These are phyloP conservation scores for Mareca strepera DNA, from an alignment of 2,797 vertebrate genomes.

Conservation along the genomic window DNA sequence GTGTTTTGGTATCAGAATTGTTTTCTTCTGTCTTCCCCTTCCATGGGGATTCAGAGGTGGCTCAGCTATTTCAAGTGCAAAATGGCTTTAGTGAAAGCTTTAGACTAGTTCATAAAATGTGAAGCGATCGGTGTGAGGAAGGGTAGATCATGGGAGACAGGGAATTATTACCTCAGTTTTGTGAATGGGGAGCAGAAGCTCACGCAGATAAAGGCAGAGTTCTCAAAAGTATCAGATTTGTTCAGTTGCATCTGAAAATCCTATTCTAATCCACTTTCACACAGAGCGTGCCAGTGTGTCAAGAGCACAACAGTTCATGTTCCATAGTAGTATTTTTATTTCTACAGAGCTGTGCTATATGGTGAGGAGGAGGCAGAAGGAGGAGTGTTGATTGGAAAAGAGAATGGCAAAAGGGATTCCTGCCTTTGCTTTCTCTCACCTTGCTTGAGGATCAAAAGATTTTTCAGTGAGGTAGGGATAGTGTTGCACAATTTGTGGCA, in stretches of 20 bases:
- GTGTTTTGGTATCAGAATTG: not conserved
- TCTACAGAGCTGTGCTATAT: not conserved
- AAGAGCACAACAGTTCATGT: not conserved
- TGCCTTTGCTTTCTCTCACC: not conserved
- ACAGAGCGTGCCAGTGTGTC: not conserved
- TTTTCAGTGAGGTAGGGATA: not conserved
- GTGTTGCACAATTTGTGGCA: conserved; percentile 6
- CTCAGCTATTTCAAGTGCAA: not conserved
- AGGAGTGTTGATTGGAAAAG: not conserved
- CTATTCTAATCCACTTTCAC: not conserved
- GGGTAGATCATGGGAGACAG: not conserved
- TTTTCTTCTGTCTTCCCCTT: not conserved
- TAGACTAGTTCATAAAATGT: not conserved
- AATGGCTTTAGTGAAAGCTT: not conserved
- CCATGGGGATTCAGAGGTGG: not conserved
- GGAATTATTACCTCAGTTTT: not conserved
- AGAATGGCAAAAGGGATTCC: not conserved
- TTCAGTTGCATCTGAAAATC: not conserved
- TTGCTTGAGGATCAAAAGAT: conserved; percentile 10
- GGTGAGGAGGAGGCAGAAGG: not conserved
- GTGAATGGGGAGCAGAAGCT: not conserved
- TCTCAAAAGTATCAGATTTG: not conserved
- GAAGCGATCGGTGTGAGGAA: not conserved
- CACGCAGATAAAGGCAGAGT: not conserved
- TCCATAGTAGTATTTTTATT: not conserved